These are phyloP conservation scores for Pelecanoides urinatrix DNA, from an alignment of 2,113 vertebrate genomes.

Conservation along the genomic window DNA sequence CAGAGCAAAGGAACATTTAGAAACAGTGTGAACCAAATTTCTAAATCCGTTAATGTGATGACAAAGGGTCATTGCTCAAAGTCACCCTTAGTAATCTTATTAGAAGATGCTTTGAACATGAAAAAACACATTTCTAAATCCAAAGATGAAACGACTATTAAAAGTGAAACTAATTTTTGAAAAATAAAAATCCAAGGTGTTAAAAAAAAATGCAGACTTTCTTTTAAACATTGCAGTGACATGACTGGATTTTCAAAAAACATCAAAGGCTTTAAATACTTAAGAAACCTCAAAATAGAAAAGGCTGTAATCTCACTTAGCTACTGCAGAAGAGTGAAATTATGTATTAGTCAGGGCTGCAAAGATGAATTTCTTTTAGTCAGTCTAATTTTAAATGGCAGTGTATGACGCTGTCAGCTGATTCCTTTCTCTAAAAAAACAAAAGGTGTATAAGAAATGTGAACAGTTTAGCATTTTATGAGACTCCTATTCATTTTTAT, in stretches of 20 bases:
- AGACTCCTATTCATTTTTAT: neutral
- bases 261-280: slow-evolving; percentile 65
- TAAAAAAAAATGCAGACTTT: slow-evolving; percentile 20
- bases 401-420: neutral
- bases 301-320: slow-evolving; percentile 58
- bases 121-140: slow-evolving; percentile 44
- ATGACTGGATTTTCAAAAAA: slow-evolving; percentile 38
- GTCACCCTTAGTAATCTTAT: slow-evolving; percentile 35
- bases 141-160: slow-evolving; percentile 31
- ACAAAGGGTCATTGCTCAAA: slow-evolving; percentile 40
- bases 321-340: slow-evolving; percentile 56
- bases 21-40: slow-evolving; percentile 23
- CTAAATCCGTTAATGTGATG: slow-evolving; percentile 10
- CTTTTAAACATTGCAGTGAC: slow-evolving; percentile 22
- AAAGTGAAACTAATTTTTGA: slow-evolving; percentile 25
- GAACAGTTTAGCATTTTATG: neutral
- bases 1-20: neutral
- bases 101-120: slow-evolving; percentile 36
- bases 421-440: slow-evolving; percentile 18
- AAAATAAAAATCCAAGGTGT: neutral
- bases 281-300: slow-evolving; percentile 62
- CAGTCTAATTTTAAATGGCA: slow-evolving; percentile 35
- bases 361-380: slow-evolving; percentile 48
- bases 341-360: slow-evolving; percentile 50
- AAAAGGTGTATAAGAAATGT: neutral